A percentile compares a stretch with the other conserved stretches of the same genome.
Evolutionary conservation across 2,888 invertebrate genomes (phyloP).

Genomic region (Meta bourneti): DNA sequence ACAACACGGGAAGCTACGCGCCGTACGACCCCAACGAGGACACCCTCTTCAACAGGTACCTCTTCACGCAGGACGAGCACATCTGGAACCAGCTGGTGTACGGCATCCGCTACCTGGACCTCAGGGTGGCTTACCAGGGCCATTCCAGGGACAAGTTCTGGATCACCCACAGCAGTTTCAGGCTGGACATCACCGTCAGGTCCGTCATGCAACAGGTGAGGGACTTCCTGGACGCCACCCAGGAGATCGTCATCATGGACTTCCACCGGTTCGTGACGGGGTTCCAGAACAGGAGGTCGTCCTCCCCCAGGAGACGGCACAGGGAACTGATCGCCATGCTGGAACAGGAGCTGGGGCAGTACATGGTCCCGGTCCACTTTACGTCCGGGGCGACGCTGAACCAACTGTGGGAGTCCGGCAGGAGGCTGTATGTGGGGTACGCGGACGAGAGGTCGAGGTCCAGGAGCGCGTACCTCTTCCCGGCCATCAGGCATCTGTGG

Average conservation of each 20-base stretch:
- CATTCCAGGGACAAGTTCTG: conserved; percentile 75
- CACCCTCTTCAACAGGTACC: conserved; percentile 45
- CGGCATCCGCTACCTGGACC: conserved; percentile 85
- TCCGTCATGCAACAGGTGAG: conserved; percentile 83
- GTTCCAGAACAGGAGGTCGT: conserved; percentile 44
- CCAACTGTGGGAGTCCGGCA: conserved; percentile 84
- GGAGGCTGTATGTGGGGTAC: conserved; percentile 85
- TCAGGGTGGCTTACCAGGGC: conserved; percentile 75
- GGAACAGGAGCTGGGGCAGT: conserved; percentile 83
- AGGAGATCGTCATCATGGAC: conserved; percentile 86
- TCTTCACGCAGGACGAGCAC: conserved; percentile 87
- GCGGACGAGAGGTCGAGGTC: conserved; percentile 82
- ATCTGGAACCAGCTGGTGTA: conserved; percentile 92
- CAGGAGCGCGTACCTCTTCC: conserved; percentile 53
- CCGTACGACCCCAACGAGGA: conserved; percentile 81
- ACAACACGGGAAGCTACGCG: conserved; percentile 78
- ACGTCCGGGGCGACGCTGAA: conserved; percentile 84
- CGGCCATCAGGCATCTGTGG: conserved; percentile 81
- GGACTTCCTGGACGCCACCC: conserved; percentile 84
- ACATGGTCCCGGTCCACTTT: conserved; percentile 83
- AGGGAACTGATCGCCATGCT: conserved; percentile 83
- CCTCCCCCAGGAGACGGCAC: conserved; percentile 81
- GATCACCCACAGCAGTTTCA: conserved; percentile 78
- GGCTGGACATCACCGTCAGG: conserved; percentile 76
- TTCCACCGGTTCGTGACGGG: conserved; percentile 88